phyloP scores from a whole-genome alignment of 1,140 invertebrate species.

The Panagrolaimus sp. region DNA sequence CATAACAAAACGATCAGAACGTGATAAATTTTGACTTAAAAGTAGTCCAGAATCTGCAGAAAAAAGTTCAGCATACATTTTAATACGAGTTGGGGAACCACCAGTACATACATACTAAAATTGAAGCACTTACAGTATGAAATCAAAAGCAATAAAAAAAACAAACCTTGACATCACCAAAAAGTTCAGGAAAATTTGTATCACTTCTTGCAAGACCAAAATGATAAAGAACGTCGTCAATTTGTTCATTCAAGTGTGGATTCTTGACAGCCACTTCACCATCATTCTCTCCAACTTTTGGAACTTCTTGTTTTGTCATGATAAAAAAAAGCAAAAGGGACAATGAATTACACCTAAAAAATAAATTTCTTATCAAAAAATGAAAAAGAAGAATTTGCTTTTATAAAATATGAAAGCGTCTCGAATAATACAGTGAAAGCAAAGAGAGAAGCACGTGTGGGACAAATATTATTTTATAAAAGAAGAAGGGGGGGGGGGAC shows the following conservation, averaged over 20 bases:
- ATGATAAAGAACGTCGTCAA: constrained; percentile 44
- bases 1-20: constrained; percentile 88
- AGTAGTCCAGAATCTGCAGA: constrained; percentile 81
- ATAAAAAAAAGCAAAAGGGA: too few species aligned
- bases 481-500: too few species aligned
- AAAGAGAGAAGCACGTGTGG: too few species aligned
- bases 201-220: constrained; percentile 38
- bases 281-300: too few species aligned
- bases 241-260: constrained; percentile 19
- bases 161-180: constrained; percentile 45
- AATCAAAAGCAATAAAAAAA: constrained; percentile 12
- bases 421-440: too few species aligned
- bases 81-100: constrained; percentile 87
- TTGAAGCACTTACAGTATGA: constrained; percentile 17
- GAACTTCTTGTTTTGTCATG: too few species aligned
- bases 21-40: constrained; percentile 82
- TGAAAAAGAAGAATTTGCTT: too few species aligned
- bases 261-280: constrained; percentile 5
- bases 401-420: too few species aligned
- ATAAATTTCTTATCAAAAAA: too few species aligned
- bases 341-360: too few species aligned
- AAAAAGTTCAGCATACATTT: constrained; percentile 82
- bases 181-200: constrained; percentile 27
- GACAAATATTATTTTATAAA: too few species aligned
- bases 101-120: constrained; percentile 93